Percentiles rank a stretch among this genome's conserved stretches.
phyloP scores from a whole-genome alignment of 2,797 vertebrate genomes.

The Anguilla obscura region DNA sequence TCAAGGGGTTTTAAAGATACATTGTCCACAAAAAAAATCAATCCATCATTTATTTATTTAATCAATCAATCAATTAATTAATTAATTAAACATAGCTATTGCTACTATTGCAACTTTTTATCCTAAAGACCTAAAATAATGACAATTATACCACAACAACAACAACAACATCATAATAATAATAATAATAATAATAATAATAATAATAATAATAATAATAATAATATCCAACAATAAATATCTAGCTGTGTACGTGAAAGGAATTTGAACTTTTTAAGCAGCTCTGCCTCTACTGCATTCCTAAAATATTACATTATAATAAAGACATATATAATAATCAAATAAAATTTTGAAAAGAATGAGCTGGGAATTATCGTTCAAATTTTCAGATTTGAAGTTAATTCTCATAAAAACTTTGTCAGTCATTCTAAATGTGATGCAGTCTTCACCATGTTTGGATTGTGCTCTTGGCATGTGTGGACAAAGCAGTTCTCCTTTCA shows the following conservation, averaged over 20 bases:
- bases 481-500: background rate
- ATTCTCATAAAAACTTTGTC: background rate
- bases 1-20: too few species aligned
- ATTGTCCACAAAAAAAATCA: slow-evolving; percentile 17
- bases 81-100: background rate
- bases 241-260: too few species aligned
- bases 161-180: background rate
- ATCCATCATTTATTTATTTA: too few species aligned
- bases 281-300: too few species aligned
- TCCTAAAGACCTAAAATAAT: background rate
- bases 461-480: background rate
- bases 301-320: too few species aligned
- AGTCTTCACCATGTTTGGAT: background rate
- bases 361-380: too few species aligned
- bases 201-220: background rate
- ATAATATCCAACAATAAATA: too few species aligned
- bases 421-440: background rate
- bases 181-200: background rate
- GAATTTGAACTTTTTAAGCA: too few species aligned
- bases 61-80: background rate
- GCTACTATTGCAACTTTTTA: too few species aligned
- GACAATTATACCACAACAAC: background rate
- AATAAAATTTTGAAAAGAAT: too few species aligned
- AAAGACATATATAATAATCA: too few species aligned
- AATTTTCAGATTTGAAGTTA: background rate